Percentiles rank a stretch among this genome's conserved stretches.
Conservation (phyloP, 2,797 vertebrate species). For the Spatula clypeata region DNA sequence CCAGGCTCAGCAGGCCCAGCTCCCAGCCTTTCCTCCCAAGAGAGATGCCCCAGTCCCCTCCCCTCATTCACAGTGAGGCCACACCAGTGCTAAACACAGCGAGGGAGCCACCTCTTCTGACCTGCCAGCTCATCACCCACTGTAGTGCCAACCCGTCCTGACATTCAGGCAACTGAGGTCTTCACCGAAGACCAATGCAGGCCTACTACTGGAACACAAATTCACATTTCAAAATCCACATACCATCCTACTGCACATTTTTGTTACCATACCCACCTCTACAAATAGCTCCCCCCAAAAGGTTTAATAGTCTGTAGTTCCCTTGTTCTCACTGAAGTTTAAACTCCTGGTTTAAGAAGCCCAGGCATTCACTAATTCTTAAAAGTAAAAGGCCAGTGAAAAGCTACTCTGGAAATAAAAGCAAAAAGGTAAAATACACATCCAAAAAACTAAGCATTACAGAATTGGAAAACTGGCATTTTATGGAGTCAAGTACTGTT, state of each 20-base stretch:
- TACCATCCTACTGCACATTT: background rate
- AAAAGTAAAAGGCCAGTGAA: background rate
- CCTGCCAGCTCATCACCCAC: too few relatives aligned
- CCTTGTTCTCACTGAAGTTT: background rate
- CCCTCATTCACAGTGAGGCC: too few relatives aligned
- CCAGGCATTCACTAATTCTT: background rate
- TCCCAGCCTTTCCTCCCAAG: too few relatives aligned
- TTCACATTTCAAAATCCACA: background rate
- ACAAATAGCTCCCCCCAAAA: background rate
- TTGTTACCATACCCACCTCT: background rate
- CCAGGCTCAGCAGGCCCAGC: too few relatives aligned
- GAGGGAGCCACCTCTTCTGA: too few relatives aligned
- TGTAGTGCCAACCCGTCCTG: background rate
- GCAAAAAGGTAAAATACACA: background rate
- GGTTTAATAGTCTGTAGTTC: background rate
- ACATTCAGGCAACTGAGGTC: background rate
- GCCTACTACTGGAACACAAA: background rate
- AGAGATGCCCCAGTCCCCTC: too few relatives aligned
- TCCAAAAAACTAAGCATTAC: background rate
- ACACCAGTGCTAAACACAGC: too few relatives aligned
- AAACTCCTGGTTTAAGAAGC: background rate
- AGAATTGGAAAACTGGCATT: background rate
- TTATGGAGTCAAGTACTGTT: background rate
- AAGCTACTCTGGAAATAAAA: background rate
- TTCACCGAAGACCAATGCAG: background rate